These are phyloP conservation scores for Chionomys nivalis DNA, from an alignment of 2,113 vertebrate genomes.

Conservation along the genomic window DNA sequence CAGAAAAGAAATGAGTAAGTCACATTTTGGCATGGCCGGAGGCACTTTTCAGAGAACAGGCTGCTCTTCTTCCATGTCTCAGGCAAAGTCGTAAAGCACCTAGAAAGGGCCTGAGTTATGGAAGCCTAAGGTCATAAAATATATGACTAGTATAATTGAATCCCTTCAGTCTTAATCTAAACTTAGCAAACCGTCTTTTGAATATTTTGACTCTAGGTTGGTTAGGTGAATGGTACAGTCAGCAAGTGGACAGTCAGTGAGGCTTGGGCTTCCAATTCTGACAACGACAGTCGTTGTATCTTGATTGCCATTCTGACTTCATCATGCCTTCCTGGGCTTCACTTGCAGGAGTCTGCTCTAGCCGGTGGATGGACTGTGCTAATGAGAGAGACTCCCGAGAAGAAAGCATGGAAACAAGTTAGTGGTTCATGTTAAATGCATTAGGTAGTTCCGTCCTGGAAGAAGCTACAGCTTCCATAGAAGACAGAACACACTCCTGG, in stretches of 20 bases:
- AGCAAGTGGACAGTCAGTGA: neutral
- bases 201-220: conserved; percentile 14
- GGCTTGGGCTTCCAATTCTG: neutral
- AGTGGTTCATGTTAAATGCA: neutral
- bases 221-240: neutral
- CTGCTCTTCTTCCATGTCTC: neutral
- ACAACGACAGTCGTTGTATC: neutral
- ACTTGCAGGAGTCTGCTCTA: neutral
- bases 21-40: neutral
- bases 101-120: neutral
- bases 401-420: neutral
- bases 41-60: neutral
- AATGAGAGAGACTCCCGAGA: neutral
- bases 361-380: neutral
- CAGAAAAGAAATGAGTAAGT: neutral
- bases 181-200: neutral
- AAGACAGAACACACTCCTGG: neutral
- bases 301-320: conserved; percentile 22
- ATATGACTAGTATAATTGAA: conserved; percentile 31
- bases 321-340: neutral
- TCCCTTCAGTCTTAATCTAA: conserved; percentile 24
- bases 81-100: neutral
- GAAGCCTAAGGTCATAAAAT: conserved; percentile 16
- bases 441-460: neutral
- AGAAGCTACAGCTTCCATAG: neutral